Base-by-base conservation (phyloP, 2,797 vertebrate genomes). In the Enteromius unitaeniatus region DNA sequence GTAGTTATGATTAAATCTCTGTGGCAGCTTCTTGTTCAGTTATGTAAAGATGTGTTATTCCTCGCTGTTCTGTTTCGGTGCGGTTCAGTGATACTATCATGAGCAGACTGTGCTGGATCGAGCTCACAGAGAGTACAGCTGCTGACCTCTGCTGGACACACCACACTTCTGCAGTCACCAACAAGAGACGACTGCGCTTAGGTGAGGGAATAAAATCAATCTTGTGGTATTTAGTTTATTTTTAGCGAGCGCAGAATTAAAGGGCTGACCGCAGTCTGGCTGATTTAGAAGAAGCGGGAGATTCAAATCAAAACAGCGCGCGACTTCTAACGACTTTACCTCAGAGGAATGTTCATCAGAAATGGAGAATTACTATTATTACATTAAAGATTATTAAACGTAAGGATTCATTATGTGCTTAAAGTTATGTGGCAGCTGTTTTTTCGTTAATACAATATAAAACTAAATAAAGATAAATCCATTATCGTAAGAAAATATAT, bases 61-160 rank as follows among this genome's bases (percentile, higher is more conserved):
- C 19, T 17, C 7, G 15, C 7, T 42, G 3, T 3, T 34, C 4
- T 65, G 26, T 47, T 64, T 53, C 21, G 1, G 19, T 37, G 3
- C 42, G 4, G 21, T 47, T 49, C 42, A 65, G 42, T 14, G 17
- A 62, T 40, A 3, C 26, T 26, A n/a, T 6, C 10, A 62, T 47
- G 60, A 47, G 10, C 10, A 21, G 11, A 42, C 37, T 42, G 13
- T 6, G 2, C 15, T 11, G 9, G 10, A 13, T 73, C 14, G 49
- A 55, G 72, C 47, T 53, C 19, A 17, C 23, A 62, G 23, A 19
- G 4, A 73, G 70, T 51, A 31, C 51, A 28, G 26, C 31, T 75
- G 51, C 73, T 75, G 73, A 23, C 73, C 73, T 75, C 73, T 75
- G 31, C 31, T 40, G 73, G 73, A 17, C 1, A 58, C 73, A 9